A percentile compares a stretch with the other conserved stretches of the same genome.
phyloP scores from a whole-genome alignment of 1,140 invertebrate genomes.

The Bicyclus anynana region DNA sequence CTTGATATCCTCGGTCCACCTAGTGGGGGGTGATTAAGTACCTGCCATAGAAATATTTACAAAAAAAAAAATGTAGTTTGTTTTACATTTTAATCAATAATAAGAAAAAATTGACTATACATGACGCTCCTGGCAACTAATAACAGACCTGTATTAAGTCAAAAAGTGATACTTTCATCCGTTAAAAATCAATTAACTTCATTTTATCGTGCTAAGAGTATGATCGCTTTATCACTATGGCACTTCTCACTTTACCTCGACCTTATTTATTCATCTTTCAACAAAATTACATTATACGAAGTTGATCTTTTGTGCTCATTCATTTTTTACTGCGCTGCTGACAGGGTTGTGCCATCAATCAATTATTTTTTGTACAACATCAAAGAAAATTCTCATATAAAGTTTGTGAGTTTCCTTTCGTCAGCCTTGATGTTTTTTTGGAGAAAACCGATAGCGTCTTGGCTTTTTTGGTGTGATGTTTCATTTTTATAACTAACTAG shows the following conservation, averaged over 20 bases:
- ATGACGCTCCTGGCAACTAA: too few relatives aligned
- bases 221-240: background rate
- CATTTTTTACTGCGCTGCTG: background rate
- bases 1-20: too few relatives aligned
- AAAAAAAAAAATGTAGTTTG: too few relatives aligned
- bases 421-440: background rate
- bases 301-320: background rate
- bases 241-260: background rate
- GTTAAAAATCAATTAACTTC: too few relatives aligned
- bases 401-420: background rate
- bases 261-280: background rate
- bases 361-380: conserved; percentile 1
- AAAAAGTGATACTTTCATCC: too few relatives aligned
- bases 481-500: too few relatives aligned
- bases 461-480: too few relatives aligned
- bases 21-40: too few relatives aligned
- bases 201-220: background rate
- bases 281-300: background rate
- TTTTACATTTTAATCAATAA: too few relatives aligned
- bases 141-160: too few relatives aligned
- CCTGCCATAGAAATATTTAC: too few relatives aligned
- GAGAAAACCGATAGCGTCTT: background rate
- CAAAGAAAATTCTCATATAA: background rate
- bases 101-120: too few relatives aligned
- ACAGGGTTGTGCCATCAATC: background rate